A percentile compares a stretch with the other conserved stretches of the same genome.
phyloP scores from a whole-genome alignment of 37 sponge, comb jelly and placozoan genomes.

The Tethya wilhelma region DNA sequence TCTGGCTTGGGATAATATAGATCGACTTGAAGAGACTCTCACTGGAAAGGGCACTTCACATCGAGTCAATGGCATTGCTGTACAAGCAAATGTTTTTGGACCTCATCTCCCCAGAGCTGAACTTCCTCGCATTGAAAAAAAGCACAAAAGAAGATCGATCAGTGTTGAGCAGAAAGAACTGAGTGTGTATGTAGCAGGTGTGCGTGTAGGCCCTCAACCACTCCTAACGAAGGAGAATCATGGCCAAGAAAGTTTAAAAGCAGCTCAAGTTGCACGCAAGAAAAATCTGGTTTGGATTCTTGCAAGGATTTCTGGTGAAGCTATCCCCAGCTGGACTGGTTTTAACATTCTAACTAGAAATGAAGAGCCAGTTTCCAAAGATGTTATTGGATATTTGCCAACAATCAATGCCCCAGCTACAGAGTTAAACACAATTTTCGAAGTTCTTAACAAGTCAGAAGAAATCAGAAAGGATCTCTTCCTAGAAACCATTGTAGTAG shows the following conservation, averaged over 20 bases:
- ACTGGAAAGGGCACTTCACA: constrained; percentile 17
- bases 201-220: not conserved
- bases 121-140: too few species aligned
- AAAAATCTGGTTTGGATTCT: constrained; percentile 3
- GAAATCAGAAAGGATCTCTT: constrained; percentile 11
- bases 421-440: not conserved
- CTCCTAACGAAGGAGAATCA: not conserved
- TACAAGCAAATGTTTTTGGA: too few species aligned
- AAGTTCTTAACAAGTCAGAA: constrained; percentile 4
- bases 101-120: not conserved
- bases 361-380: not conserved
- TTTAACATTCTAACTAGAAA: too few species aligned
- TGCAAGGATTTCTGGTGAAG: not conserved
- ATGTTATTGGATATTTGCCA: constrained; percentile 4
- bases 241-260: not conserved
- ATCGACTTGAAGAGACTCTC: constrained; percentile 8
- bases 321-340: not conserved
- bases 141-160: not conserved
- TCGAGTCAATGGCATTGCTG: not conserved
- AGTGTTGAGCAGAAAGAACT: constrained; percentile 6
- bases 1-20: too few species aligned
- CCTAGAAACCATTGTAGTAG: too few species aligned
- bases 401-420: constrained; percentile 8
- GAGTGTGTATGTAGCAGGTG: not conserved
- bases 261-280: not conserved